Evolutionary conservation across 2,113 vertebrate genomes (phyloP).

Genomic region (Cyanoramphus novaezelandiae): DNA sequence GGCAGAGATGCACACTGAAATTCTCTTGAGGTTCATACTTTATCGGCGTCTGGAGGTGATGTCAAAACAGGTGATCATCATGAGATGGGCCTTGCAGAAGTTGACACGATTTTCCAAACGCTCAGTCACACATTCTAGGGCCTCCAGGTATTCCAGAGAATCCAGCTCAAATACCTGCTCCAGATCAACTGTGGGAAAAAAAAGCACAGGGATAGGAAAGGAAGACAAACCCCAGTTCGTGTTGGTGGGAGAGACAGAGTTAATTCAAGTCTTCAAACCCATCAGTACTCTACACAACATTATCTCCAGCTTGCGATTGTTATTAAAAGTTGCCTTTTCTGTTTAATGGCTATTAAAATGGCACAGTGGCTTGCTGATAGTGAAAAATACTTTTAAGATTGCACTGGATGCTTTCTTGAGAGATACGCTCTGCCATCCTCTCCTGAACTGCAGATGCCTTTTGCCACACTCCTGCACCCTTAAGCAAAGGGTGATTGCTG

Average conservation of each 20-base stretch:
- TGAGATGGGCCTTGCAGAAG: conserved; percentile 98
- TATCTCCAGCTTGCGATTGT: neutral
- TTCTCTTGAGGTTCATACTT: conserved; percentile 51
- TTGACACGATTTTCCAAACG: conserved; percentile 94
- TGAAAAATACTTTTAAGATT: neutral
- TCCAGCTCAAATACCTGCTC: conserved; percentile 92
- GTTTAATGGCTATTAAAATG: neutral
- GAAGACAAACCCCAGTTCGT: neutral
- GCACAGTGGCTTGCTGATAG: neutral
- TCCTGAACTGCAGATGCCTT: neutral
- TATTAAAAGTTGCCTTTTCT: neutral
- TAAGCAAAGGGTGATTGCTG: neutral
- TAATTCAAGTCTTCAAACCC: neutral
- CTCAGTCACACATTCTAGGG: conserved; percentile 91
- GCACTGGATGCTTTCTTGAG: neutral
- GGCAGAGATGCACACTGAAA: neutral
- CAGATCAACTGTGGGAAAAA: conserved; percentile 84
- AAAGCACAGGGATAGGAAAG: neutral
- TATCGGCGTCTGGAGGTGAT: conserved; percentile 90
- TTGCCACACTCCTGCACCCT: neutral
- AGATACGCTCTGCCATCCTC: neutral
- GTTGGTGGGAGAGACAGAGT: neutral
- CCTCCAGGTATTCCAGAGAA: conserved; percentile 94
- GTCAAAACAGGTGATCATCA: conserved; percentile 99
- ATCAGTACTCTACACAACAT: neutral